Percentiles rank a stretch among this genome's conserved stretches.
phyloP scores from a whole-genome alignment of 37 sponge, comb jelly and placozoan species.

The Tethya wilhelma region DNA sequence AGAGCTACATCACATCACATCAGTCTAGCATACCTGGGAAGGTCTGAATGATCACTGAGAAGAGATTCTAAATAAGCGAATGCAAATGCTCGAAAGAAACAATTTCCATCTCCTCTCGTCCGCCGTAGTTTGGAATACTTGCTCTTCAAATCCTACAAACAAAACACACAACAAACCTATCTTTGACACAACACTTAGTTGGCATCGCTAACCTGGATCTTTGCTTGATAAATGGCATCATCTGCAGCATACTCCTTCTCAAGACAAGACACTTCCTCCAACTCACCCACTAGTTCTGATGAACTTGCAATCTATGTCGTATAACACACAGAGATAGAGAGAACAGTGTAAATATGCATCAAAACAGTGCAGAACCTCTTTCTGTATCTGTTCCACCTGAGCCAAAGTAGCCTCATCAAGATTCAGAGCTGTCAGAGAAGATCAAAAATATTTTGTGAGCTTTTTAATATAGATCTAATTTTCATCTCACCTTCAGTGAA shows the following conservation, averaged over 20 bases:
- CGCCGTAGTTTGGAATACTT: slow-evolving; percentile 76
- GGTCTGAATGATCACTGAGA: slow-evolving; percentile 36
- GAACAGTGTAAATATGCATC: background rate
- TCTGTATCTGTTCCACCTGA: slow-evolving; percentile 86
- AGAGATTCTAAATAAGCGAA: slow-evolving; percentile 83
- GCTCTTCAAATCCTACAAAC: slow-evolving; percentile 64
- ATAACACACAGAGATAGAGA: background rate
- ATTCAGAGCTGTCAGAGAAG: slow-evolving; percentile 20
- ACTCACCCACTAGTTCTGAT: slow-evolving; percentile 68
- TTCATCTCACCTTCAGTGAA: background rate
- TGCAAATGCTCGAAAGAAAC: slow-evolving; percentile 96
- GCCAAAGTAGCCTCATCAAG: slow-evolving; percentile 80
- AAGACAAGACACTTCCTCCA: slow-evolving; percentile 66
- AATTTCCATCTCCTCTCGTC: slow-evolving; percentile 97
- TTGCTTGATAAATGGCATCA: slow-evolving; percentile 80
- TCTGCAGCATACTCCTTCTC: slow-evolving; percentile 60
- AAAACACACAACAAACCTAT: background rate
- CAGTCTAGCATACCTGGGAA: slow-evolving; percentile 25
- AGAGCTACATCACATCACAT: background rate
- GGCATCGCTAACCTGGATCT: slow-evolving; percentile 65
- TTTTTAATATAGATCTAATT: too few relatives aligned
- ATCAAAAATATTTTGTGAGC: background rate
- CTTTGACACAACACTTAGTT: background rate
- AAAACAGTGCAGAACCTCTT: slow-evolving; percentile 55
- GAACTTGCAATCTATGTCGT: slow-evolving; percentile 55